Percentiles rank a stretch among this genome's conserved stretches.
Conservation (phyloP, 2,797 vertebrate species). For the Anguilla pacifica region DNA sequence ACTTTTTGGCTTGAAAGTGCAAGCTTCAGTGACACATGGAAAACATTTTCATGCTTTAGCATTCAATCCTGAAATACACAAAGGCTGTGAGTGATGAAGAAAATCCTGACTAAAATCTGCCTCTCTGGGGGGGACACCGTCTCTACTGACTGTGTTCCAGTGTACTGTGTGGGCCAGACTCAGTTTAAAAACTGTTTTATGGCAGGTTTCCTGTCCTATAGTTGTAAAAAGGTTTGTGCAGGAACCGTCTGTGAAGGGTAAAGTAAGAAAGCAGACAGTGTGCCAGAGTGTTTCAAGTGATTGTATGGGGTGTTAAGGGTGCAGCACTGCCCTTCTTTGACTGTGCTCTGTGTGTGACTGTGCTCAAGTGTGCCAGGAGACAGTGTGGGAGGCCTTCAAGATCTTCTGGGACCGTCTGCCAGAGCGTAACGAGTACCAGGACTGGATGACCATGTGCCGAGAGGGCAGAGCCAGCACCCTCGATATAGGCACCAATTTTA, state of each 20-base stretch:
- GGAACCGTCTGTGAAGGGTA: neutral
- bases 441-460: conserved; percentile 84
- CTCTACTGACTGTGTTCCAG: neutral
- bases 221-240: neutral
- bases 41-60: too few species aligned
- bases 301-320: neutral
- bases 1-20: too few species aligned
- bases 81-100: too few species aligned
- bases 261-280: neutral
- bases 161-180: neutral
- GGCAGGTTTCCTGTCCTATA: neutral
- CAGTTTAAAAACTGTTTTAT: neutral
- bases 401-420: conserved; percentile 94
- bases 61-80: too few species aligned
- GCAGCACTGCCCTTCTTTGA: neutral
- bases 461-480: conserved; percentile 71
- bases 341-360: conserved; percentile 12
- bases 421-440: conserved; percentile 78
- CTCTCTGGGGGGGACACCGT: too few species aligned
- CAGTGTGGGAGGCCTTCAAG: conserved; percentile 94
- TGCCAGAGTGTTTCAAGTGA: neutral
- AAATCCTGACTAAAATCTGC: too few species aligned
- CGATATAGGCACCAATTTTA: conserved; percentile 87
- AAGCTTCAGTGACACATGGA: too few species aligned
- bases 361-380: conserved; percentile 91